Evolutionary conservation across 92 coral and sea anemone species (phyloP).

Genomic region (Siderastrea radians): DNA sequence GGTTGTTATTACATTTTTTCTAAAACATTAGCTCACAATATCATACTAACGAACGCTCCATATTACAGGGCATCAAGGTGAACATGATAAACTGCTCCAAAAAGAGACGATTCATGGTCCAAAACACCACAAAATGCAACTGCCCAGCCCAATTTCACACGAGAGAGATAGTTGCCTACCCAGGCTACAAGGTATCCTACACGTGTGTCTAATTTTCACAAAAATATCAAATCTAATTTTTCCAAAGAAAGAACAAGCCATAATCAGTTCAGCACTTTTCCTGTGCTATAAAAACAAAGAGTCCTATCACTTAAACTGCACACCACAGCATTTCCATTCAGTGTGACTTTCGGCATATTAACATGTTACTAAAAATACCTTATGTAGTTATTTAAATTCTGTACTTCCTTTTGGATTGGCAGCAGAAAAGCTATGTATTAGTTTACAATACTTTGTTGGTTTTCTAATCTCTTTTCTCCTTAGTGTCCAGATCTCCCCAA

Average conservation of each 20-base stretch:
- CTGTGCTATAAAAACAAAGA: neutral
- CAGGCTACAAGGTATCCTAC: too few species aligned
- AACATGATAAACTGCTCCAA: too few species aligned
- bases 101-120: too few species aligned
- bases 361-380: neutral
- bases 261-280: neutral
- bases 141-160: too few species aligned
- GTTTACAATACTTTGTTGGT: neutral
- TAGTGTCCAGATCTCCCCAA: conserved; percentile 23
- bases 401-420: neutral
- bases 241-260: neutral
- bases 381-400: neutral
- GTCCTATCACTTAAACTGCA: neutral
- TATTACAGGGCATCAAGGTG: too few species aligned
- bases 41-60: too few species aligned
- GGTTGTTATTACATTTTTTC: too few species aligned
- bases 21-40: too few species aligned
- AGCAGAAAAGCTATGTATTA: neutral
- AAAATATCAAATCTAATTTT: neutral
- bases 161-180: too few species aligned
- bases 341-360: neutral
- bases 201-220: neutral
- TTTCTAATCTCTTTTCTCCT: neutral
- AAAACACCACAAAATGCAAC: too few species aligned
- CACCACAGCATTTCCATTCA: neutral